Percentiles rank a stretch among this genome's conserved stretches.
Evolutionary conservation across 2,797 vertebrate genomes (phyloP).

Genomic region (Phataginus tricuspis): DNA sequence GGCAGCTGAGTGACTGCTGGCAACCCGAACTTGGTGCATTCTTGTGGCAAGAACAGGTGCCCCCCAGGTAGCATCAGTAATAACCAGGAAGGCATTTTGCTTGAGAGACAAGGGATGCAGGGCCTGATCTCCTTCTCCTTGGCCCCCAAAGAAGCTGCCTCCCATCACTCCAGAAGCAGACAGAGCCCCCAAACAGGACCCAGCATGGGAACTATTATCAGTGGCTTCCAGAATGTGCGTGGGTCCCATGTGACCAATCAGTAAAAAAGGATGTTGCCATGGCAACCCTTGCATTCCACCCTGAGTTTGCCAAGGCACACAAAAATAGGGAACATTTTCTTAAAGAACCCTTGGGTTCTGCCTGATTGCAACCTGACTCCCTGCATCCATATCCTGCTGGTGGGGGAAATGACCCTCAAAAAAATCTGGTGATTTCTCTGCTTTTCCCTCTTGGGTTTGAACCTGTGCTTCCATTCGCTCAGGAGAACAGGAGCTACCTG

Average conservation of each 20-base stretch:
- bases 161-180: not conserved
- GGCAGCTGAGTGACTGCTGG: not conserved
- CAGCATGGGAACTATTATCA: not conserved
- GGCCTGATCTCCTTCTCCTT: not conserved
- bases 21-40: not conserved
- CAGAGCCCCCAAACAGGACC: not conserved
- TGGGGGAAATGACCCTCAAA: not conserved
- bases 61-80: not conserved
- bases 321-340: conserved; percentile 59
- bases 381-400: not conserved
- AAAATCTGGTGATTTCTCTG: not conserved
- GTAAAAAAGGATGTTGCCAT: conserved; percentile 67
- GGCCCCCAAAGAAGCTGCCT: not conserved
- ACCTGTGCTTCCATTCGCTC: not conserved
- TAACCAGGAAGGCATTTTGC: not conserved
- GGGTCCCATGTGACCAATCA: conserved; percentile 52
- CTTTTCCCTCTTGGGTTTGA: conserved; percentile 7
- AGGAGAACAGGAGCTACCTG: not conserved
- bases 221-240: conserved; percentile 46
- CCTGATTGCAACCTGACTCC: not conserved
- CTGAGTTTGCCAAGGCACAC: conserved; percentile 68
- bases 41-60: not conserved
- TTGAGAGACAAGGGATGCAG: not conserved
- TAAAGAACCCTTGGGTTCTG: not conserved
- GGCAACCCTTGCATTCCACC: conserved; percentile 79